phyloP scores from a whole-genome alignment of 92 coral and sea anemone species.

The Meandrina meandrites region DNA sequence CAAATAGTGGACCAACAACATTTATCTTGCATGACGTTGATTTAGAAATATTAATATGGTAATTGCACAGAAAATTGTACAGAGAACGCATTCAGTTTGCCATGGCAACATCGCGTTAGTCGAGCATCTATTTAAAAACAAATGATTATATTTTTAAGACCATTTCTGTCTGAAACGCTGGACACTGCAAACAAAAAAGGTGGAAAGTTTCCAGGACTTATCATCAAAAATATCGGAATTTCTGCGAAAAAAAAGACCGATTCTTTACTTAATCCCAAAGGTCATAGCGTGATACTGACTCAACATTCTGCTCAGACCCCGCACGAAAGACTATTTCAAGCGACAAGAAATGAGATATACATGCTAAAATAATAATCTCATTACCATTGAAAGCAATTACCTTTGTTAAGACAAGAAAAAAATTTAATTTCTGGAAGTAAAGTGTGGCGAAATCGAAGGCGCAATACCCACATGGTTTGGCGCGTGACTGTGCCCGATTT shows the following conservation, averaged over 20 bases:
- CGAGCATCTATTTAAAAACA: neutral
- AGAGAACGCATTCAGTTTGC: neutral
- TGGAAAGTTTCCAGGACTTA: neutral
- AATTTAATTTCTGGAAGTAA: neutral
- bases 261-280: neutral
- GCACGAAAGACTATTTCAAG: neutral
- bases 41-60: neutral
- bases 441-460: neutral
- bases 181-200: neutral
- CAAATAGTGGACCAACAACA: neutral
- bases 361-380: neutral
- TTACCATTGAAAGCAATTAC: neutral
- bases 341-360: neutral
- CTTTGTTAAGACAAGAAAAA: neutral
- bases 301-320: neutral
- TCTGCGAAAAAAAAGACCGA: neutral
- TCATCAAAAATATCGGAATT: constrained; percentile 2
- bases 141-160: neutral
- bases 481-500: neutral
- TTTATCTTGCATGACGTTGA: neutral
- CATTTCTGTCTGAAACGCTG: neutral
- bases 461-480: neutral
- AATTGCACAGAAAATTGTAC: neutral
- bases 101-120: neutral
- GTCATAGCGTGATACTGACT: neutral